These are phyloP conservation scores for Fundulus diaphanus DNA, from an alignment of 2,797 vertebrate species.

Conservation along the genomic window DNA sequence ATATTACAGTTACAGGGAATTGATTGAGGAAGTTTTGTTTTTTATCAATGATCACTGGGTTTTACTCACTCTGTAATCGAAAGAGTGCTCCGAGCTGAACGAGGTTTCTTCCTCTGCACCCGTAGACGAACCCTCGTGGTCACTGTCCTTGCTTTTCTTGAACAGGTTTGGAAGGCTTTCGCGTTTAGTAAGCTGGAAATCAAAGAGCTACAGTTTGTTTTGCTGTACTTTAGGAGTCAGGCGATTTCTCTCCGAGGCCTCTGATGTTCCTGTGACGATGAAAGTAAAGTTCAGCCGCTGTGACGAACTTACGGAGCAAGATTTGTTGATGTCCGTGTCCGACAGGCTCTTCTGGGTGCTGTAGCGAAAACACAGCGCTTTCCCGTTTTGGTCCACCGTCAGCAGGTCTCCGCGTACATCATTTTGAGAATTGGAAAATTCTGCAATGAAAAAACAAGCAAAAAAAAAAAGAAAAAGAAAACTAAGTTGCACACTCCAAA, in stretches of 20 bases:
- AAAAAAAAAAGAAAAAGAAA: too few species aligned
- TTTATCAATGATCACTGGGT: slow-evolving; percentile 10
- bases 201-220: neutral
- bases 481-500: neutral
- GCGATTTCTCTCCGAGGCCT: neutral
- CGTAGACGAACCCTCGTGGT: slow-evolving; percentile 75
- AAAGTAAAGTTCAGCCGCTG: neutral
- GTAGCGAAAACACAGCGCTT: slow-evolving; percentile 14
- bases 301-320: slow-evolving; percentile 38
- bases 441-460: slow-evolving; percentile 66
- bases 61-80: slow-evolving; percentile 69
- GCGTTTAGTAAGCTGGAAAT: slow-evolving; percentile 76
- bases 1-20: slow-evolving; percentile 30
- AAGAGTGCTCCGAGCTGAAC: slow-evolving; percentile 57
- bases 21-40: slow-evolving; percentile 10
- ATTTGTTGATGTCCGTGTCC: slow-evolving; percentile 86
- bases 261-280: neutral
- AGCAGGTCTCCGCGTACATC: slow-evolving; percentile 85
- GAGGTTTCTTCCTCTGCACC: slow-evolving; percentile 71
- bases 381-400: slow-evolving; percentile 59
- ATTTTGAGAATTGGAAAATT: slow-evolving; percentile 90
- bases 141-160: slow-evolving; percentile 65
- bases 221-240: neutral
- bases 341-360: slow-evolving; percentile 86
- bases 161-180: slow-evolving; percentile 83